Evolutionary conservation across 1,140 invertebrate genomes (phyloP).

Genomic region (Scaptomyza hsui): DNA sequence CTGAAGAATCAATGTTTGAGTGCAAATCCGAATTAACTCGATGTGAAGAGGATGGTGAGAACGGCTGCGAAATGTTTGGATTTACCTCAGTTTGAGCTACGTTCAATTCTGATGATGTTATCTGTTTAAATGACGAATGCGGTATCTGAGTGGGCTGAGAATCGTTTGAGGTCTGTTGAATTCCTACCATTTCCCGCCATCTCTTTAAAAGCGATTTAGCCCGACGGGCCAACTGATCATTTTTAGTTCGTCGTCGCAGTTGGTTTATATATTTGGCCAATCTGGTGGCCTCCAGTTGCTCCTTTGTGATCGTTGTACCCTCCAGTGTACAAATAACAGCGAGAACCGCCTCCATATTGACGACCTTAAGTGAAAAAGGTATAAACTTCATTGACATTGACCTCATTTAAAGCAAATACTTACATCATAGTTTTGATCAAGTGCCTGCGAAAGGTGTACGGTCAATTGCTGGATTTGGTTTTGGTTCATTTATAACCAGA

Average conservation of each 20-base stretch:
- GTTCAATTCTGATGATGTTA: constrained; percentile 5
- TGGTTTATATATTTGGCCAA: constrained; percentile 97
- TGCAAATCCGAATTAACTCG: constrained; percentile 35
- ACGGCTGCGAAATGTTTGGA: constrained; percentile 23
- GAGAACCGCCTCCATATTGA: constrained; percentile 95
- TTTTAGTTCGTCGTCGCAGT: constrained; percentile 91
- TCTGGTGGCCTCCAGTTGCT: constrained; percentile 95
- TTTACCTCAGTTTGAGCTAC: constrained; percentile 17
- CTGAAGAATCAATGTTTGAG: constrained; percentile 28
- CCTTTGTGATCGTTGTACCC: constrained; percentile 96
- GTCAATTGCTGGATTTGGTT: constrained; percentile 85
- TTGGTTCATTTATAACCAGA: constrained; percentile 79
- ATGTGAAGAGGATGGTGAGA: constrained; percentile 49
- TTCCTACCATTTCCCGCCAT: constrained; percentile 91
- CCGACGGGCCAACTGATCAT: constrained; percentile 91
- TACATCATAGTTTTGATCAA: constrained; percentile 89
- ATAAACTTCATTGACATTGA: background rate
- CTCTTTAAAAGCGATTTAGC: constrained; percentile 95
- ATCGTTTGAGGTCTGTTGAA: constrained; percentile 77
- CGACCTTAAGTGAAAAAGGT: constrained; percentile 90
- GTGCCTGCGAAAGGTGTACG: constrained; percentile 87
- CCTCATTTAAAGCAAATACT: constrained; percentile 69
- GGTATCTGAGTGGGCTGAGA: constrained; percentile 19
- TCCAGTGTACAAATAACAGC: constrained; percentile 96
- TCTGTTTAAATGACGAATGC: constrained; percentile 3